Evolutionary conservation across 2,113 vertebrate species (phyloP).

Genomic region (Pterocles burchelli): DNA sequence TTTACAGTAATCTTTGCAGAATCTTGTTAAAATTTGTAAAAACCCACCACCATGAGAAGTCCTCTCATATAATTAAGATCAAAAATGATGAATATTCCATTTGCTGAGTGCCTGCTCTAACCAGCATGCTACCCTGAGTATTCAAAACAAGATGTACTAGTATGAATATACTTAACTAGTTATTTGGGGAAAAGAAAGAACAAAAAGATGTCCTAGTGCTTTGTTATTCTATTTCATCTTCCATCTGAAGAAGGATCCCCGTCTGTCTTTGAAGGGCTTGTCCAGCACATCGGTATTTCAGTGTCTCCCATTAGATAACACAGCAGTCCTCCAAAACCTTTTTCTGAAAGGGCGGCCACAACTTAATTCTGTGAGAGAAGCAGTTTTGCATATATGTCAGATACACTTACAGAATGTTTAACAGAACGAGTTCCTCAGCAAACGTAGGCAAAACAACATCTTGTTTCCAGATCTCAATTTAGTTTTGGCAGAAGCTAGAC

Average conservation of each 20-base stretch:
- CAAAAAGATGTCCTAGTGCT: background rate
- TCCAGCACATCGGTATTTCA: background rate
- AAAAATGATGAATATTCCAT: background rate
- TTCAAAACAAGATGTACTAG: background rate
- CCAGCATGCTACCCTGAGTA: background rate
- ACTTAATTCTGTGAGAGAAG: background rate
- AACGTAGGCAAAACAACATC: background rate
- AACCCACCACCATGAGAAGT: background rate
- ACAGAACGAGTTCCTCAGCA: slow-evolving; percentile 51
- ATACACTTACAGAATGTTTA: background rate
- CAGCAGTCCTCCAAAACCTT: background rate
- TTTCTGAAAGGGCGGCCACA: background rate
- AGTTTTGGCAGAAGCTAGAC: slow-evolving; percentile 30
- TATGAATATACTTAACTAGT: background rate
- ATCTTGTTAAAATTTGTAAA: background rate
- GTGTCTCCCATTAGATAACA: background rate
- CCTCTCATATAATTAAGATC: background rate
- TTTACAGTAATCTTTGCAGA: background rate
- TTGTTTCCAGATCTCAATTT: slow-evolving; percentile 28
- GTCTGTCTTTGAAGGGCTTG: background rate
- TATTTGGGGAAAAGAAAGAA: background rate
- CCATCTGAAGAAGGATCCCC: background rate
- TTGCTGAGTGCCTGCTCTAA: background rate
- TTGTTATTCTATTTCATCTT: background rate
- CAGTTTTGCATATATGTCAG: slow-evolving; percentile 19